Evolutionary conservation across 2,888 invertebrate species (phyloP).

Genomic region (Spilosoma lubricipeda): DNA sequence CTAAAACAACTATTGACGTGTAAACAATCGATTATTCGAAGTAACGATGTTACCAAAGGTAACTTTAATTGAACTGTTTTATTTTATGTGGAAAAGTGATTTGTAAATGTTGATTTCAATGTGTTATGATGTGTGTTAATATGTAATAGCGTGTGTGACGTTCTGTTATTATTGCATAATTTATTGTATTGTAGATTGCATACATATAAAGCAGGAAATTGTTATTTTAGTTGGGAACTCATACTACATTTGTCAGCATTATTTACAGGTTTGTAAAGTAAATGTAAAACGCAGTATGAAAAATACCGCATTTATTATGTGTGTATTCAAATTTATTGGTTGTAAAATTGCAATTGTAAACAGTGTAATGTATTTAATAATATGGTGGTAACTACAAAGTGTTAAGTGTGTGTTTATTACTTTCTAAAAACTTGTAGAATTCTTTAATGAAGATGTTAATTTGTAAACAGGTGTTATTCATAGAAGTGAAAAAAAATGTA

Average conservation of each 20-base stretch:
- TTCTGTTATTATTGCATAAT: neutral
- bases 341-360: slow-evolving; percentile 8
- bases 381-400: neutral
- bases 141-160: neutral
- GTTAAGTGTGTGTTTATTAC: neutral
- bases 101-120: neutral
- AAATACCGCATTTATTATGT: neutral
- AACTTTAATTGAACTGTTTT: neutral
- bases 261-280: neutral
- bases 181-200: neutral
- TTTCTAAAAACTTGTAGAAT: neutral
- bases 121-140: neutral
- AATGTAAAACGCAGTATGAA: neutral
- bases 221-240: neutral
- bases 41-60: neutral
- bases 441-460: neutral
- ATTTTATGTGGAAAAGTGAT: neutral
- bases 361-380: neutral
- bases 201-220: neutral
- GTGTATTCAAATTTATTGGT: neutral
- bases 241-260: neutral
- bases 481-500: neutral
- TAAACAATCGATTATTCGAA: neutral
- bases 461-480: neutral
- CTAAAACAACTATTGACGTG: neutral